Conservation (phyloP, 2,888 invertebrate species). For the Pemphredon lugubris region DNA sequence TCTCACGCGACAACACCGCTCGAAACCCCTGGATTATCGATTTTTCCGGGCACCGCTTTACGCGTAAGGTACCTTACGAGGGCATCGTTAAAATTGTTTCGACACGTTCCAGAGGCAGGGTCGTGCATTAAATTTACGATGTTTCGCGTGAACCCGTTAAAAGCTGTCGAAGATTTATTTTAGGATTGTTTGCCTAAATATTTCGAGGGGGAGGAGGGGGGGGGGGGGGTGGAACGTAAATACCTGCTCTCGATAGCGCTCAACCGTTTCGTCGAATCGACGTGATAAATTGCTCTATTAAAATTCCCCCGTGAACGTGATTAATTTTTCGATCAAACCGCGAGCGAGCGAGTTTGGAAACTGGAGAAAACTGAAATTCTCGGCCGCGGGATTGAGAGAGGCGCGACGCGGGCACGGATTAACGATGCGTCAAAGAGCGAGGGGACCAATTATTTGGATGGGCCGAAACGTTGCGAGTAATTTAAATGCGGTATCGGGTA, state of each 20-base stretch:
- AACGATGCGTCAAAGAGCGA: too few species aligned
- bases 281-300: too few species aligned
- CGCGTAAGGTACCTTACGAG: not conserved
- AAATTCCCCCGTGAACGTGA: not conserved
- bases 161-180: not conserved
- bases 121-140: conserved; percentile 10
- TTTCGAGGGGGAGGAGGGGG: not conserved
- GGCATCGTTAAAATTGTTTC: conserved; percentile 23
- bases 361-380: too few species aligned
- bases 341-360: too few species aligned
- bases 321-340: too few species aligned
- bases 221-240: not conserved
- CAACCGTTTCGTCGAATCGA: too few species aligned
- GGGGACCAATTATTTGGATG: too few species aligned
- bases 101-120: not conserved
- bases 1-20: conserved; percentile 43
- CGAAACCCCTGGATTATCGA: conserved; percentile 48
- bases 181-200: not conserved
- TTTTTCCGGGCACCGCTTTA: conserved; percentile 30
- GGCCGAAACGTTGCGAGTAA: too few species aligned
- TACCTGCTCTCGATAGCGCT: not conserved
- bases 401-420: too few species aligned
- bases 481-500: too few species aligned
- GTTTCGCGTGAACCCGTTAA: not conserved
- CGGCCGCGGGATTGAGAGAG: too few species aligned